Conservation (phyloP, 1,140 invertebrate species). For the Cherax quadricarinatus region DNA sequence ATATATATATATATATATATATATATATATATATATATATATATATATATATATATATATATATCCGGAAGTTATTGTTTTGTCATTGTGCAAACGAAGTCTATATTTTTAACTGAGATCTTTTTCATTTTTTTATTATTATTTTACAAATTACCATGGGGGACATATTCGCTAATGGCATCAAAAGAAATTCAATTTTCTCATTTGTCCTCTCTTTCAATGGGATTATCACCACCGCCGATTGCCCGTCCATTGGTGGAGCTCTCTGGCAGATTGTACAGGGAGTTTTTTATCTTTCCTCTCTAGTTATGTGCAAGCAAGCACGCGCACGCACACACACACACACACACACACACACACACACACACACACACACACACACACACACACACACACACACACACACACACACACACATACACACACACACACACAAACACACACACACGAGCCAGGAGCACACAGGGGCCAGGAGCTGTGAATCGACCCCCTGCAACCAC, state of each 20-base stretch:
- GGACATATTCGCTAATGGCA: conserved; percentile 12
- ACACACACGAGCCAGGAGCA: no score
- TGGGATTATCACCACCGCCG: neutral
- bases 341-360: no score
- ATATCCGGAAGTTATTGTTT: neutral
- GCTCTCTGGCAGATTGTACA: neutral
- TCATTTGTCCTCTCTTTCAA: neutral
- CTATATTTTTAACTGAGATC: neutral
- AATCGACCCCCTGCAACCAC: no score
- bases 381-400: no score
- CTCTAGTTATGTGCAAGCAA: neutral
- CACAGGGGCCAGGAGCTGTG: no score
- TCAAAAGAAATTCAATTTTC: conserved; percentile 22
- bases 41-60: no score
- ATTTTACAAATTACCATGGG: neutral
- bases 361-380: no score
- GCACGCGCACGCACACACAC: no score
- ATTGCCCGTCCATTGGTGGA: neutral
- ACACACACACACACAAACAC: no score
- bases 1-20: no score
- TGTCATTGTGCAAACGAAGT: neutral
- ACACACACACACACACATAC: no score
- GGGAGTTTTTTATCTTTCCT: neutral
- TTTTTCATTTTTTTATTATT: neutral
- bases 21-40: no score